Percentiles rank a stretch among this genome's conserved stretches.
Evolutionary conservation across 2,797 vertebrate species (phyloP).

Genomic region (Premnoplex brunnescens): DNA sequence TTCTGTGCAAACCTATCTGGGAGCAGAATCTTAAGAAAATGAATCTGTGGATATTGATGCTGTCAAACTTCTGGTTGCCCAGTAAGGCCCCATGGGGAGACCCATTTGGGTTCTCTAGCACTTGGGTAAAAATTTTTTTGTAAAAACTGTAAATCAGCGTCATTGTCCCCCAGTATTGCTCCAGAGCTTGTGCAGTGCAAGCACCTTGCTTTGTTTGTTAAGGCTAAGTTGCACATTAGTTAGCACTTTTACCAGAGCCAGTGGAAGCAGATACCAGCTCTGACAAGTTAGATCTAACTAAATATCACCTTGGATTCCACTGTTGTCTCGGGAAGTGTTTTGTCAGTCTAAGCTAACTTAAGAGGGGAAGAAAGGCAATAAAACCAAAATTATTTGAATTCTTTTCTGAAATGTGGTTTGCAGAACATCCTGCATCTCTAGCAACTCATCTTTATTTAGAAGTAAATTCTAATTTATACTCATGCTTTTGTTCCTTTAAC

Average conservation of each 20-base stretch:
- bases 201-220: background rate
- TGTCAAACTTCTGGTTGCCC: background rate
- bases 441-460: constrained; percentile 46
- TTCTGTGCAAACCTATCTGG: background rate
- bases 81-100: background rate
- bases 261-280: background rate
- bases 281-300: background rate
- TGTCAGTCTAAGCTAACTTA: background rate
- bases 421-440: constrained; percentile 35
- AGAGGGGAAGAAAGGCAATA: background rate
- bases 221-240: background rate
- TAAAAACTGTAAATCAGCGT: background rate
- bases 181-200: background rate
- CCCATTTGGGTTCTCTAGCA: background rate
- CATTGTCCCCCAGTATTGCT: background rate
- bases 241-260: background rate
- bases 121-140: background rate
- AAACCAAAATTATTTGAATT: constrained; percentile 40
- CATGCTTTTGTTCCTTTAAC: constrained; percentile 6
- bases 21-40: background rate
- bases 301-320: background rate
- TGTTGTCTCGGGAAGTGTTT: background rate
- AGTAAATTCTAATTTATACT: constrained; percentile 1
- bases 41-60: background rate
- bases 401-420: constrained; percentile 23